phyloP scores from a whole-genome alignment of 2,888 invertebrate genomes.

The Heliconius hortense region DNA sequence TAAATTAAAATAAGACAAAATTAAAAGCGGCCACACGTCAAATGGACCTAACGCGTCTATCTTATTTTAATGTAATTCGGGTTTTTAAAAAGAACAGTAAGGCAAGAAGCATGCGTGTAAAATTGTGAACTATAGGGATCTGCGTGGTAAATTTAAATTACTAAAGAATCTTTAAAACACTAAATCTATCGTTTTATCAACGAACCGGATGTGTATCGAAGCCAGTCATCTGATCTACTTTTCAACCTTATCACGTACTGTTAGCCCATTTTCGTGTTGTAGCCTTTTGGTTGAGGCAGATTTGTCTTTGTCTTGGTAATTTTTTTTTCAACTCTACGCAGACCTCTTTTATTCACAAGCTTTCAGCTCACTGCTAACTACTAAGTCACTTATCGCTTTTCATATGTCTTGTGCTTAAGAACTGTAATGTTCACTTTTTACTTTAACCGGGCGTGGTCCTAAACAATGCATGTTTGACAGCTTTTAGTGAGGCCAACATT shows the following conservation, averaged over 20 bases:
- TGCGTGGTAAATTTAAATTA: conserved; percentile 52
- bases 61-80: conserved; percentile 81
- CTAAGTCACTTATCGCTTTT: conserved; percentile 4
- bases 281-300: conserved; percentile 42
- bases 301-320: conserved; percentile 45
- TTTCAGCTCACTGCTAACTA: conserved; percentile 43
- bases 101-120: conserved; percentile 87
- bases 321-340: conserved; percentile 64
- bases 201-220: conserved; percentile 41
- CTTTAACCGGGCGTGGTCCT: conserved; percentile 2
- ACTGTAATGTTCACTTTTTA: conserved; percentile 21
- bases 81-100: conserved; percentile 62
- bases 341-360: conserved; percentile 72
- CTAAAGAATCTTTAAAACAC: conserved; percentile 24
- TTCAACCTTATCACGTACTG: conserved; percentile 43
- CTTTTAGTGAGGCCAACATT: conserved; percentile 32
- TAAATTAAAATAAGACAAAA: conserved; percentile 77
- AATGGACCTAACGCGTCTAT: conserved; percentile 52
- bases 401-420: conserved; percentile 22
- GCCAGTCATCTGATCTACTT: conserved; percentile 37
- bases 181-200: conserved; percentile 33
- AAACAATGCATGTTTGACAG: conserved; percentile 45
- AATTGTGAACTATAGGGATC: conserved; percentile 66
- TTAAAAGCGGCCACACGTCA: conserved; percentile 52
- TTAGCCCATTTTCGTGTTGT: conserved; percentile 39